phyloP scores from a whole-genome alignment of 2,113 vertebrate genomes.

The Caracal caracal region DNA sequence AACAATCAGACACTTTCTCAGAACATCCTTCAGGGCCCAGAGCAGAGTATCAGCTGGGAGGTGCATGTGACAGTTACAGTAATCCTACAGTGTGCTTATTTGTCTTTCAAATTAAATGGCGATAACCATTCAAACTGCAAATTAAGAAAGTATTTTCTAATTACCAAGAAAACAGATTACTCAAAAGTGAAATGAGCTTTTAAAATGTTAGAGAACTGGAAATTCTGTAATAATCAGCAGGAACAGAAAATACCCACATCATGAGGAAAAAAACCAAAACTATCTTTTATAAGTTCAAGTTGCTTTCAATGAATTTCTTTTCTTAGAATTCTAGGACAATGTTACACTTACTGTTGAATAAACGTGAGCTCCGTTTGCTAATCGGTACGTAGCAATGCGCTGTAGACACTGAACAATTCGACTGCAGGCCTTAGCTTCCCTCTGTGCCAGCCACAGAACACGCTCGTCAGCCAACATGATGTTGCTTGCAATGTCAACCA shows the following conservation, averaged over 20 bases:
- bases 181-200: slow-evolving; percentile 45
- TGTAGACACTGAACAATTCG: slow-evolving; percentile 94
- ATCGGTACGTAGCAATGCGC: slow-evolving; percentile 90
- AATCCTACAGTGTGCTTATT: not conserved
- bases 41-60: not conserved
- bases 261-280: fast-evolving
- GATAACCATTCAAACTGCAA: not conserved
- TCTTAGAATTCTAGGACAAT: fast-evolving
- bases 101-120: not conserved
- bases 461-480: slow-evolving; percentile 96
- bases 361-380: slow-evolving; percentile 91
- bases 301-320: not conserved
- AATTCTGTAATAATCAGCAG: not conserved
- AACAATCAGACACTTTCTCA: not conserved
- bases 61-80: fast-evolving
- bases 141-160: not conserved
- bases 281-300: not conserved
- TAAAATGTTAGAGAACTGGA: not conserved
- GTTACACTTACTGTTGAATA: slow-evolving; percentile 91
- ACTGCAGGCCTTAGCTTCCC: slow-evolving; percentile 93
- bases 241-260: not conserved
- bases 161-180: not conserved
- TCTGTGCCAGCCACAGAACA: slow-evolving; percentile 96
- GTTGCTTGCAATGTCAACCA: slow-evolving; percentile 98
- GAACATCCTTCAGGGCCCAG: not conserved